Conservation (phyloP, 2,888 invertebrate species). For the Pediacus dermestoides region DNA sequence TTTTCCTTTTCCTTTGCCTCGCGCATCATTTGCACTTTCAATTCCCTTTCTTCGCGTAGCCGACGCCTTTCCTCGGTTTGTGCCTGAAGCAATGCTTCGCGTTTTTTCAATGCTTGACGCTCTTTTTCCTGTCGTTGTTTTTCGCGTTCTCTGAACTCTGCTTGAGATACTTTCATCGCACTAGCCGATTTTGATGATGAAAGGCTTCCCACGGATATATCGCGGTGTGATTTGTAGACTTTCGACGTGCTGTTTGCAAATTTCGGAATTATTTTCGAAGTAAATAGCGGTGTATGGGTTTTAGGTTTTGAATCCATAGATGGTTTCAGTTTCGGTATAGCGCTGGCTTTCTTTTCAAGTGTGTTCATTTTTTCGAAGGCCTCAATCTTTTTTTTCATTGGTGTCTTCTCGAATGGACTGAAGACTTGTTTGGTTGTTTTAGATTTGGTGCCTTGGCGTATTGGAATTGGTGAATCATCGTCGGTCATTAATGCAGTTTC, state of each 20-base stretch:
- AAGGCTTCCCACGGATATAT: slow-evolving; percentile 13
- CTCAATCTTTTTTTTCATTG: slow-evolving; percentile 59
- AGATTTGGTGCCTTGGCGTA: too few relatives aligned
- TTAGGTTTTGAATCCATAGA: too few relatives aligned
- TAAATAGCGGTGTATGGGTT: too few relatives aligned
- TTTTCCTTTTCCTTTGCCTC: slow-evolving; percentile 53
- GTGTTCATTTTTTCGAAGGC: too few relatives aligned
- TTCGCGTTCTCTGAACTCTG: slow-evolving; percentile 37
- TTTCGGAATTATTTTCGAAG: too few relatives aligned
- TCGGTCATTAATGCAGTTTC: too few relatives aligned
- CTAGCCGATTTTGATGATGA: slow-evolving; percentile 29
- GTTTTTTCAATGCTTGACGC: slow-evolving; percentile 50
- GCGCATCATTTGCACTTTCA: slow-evolving; percentile 48
- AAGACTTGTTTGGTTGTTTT: slow-evolving; percentile 43
- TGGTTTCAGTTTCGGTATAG: too few relatives aligned
- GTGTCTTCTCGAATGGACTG: slow-evolving; percentile 58
- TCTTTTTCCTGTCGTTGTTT: slow-evolving; percentile 30
- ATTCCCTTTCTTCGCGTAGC: slow-evolving; percentile 47
- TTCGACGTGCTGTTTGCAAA: slow-evolving; percentile 27
- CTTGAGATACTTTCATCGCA: slow-evolving; percentile 35
- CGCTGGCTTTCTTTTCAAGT: too few relatives aligned
- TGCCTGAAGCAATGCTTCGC: slow-evolving; percentile 58
- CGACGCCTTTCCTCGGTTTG: slow-evolving; percentile 57
- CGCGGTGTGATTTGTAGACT: slow-evolving; percentile 12
- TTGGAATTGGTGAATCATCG: too few relatives aligned